These are phyloP conservation scores for Zapornia atra DNA, from an alignment of 2,113 vertebrate species.

Conservation along the genomic window DNA sequence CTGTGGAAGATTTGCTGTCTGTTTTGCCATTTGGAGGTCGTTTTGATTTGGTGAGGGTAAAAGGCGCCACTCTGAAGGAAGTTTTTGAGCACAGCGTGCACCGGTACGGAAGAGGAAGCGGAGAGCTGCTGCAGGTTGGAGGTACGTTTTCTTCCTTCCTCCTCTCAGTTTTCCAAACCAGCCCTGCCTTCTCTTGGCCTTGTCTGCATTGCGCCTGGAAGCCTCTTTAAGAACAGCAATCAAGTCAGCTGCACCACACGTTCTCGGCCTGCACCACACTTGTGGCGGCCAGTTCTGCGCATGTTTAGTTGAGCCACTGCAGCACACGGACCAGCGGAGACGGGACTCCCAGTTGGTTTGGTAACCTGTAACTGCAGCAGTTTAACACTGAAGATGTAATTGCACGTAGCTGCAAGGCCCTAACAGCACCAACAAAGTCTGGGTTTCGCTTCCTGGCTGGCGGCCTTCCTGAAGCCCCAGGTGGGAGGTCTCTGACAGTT, in stretches of 20 bases:
- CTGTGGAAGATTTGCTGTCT: constrained; percentile 85
- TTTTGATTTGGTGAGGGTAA: constrained; percentile 85
- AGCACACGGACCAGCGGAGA: background rate
- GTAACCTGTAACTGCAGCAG: rapidly evolving
- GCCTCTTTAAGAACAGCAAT: background rate
- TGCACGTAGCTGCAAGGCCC: background rate
- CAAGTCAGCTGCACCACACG: too few relatives aligned
- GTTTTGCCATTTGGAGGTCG: constrained; percentile 92
- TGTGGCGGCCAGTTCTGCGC: rapidly evolving
- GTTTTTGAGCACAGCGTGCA: constrained; percentile 88
- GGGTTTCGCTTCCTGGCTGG: background rate
- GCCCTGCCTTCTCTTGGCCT: background rate
- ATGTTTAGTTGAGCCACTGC: background rate
- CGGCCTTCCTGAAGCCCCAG: background rate
- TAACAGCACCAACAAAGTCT: background rate
- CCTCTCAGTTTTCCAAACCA: background rate
- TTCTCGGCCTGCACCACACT: background rate
- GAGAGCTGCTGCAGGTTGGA: constrained; percentile 93
- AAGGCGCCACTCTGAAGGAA: constrained; percentile 85
- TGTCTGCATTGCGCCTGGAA: background rate
- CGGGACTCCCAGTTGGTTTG: background rate
- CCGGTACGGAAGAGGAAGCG: constrained; percentile 80
- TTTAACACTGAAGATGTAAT: background rate
- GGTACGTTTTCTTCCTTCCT: constrained; percentile 72
- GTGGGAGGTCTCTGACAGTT: background rate